Percentiles rank a stretch among this genome's conserved stretches.
Conservation (phyloP, 2,797 vertebrate genomes). For the Hippopotamyrus pictus region DNA sequence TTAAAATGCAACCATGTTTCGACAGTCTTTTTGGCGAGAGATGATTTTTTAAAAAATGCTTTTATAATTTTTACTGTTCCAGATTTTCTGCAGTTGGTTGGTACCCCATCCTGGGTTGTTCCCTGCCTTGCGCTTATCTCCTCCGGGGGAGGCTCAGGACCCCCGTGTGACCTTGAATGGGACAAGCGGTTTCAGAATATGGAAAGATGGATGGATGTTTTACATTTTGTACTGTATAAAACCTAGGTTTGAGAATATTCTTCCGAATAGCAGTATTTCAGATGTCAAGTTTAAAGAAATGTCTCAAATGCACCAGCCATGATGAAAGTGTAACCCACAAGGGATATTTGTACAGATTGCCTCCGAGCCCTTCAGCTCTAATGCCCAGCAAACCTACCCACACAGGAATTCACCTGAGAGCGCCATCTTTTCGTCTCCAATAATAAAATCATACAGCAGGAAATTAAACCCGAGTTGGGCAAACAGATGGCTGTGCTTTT, state of each 20-base stretch:
- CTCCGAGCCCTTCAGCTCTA: background rate
- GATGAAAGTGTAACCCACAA: background rate
- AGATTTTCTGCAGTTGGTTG: background rate
- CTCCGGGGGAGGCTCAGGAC: background rate
- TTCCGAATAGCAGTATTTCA: background rate
- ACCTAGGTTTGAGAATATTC: background rate
- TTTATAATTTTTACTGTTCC: background rate
- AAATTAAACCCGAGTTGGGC: slow-evolving; percentile 21
- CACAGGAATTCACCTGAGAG: background rate
- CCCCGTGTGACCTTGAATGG: background rate
- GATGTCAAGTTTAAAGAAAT: background rate
- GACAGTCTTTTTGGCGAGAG: background rate
- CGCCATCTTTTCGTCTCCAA: background rate
- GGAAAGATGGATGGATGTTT: background rate
- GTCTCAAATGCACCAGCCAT: slow-evolving; percentile 1
- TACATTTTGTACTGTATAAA: background rate
- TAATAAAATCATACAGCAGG: slow-evolving; percentile 20
- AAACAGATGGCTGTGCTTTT: slow-evolving; percentile 55
- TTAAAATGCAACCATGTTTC: background rate
- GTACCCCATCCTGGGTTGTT: background rate
- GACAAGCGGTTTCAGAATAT: background rate
- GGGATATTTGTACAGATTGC: slow-evolving; percentile 1
- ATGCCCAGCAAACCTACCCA: background rate
- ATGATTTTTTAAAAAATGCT: background rate
- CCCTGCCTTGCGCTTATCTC: background rate